Evolutionary conservation across 2,888 invertebrate species (phyloP).

Genomic region (Phaonia tiefii): DNA sequence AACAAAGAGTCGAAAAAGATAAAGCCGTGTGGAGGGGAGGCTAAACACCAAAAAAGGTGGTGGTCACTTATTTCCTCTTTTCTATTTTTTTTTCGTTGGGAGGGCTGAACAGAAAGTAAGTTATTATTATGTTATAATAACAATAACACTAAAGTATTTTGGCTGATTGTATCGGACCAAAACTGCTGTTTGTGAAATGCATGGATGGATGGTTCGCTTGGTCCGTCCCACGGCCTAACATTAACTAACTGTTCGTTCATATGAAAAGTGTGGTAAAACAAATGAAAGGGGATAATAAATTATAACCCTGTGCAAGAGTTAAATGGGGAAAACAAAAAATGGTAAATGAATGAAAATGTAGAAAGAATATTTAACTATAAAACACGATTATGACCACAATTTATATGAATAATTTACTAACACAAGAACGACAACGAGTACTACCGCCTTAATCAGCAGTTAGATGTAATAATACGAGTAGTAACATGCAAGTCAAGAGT

Average conservation of each 20-base stretch:
- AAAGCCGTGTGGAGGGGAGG: conserved; percentile 10
- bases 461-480: conserved; percentile 48
- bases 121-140: conserved; percentile 58
- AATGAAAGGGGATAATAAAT: conserved; percentile 58
- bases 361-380: conserved; percentile 57
- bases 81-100: background rate
- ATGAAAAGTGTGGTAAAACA: conserved; percentile 36
- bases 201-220: conserved; percentile 55
- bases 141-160: conserved; percentile 52
- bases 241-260: background rate
- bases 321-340: conserved; percentile 39
- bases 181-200: conserved; percentile 41
- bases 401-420: conserved; percentile 43
- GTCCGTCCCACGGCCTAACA: background rate
- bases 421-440: conserved; percentile 4
- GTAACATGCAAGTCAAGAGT: conserved; percentile 43
- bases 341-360: conserved; percentile 1
- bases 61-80: conserved; percentile 34
- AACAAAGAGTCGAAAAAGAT: conserved; percentile 21
- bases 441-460: conserved; percentile 33
- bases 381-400: conserved; percentile 61
- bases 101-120: conserved; percentile 41
- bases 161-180: background rate
- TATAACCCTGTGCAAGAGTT: conserved; percentile 59
- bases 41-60: conserved; percentile 17